Evolutionary conservation across 2,113 vertebrate species (phyloP).

Genomic region (Corythornis vintsioides): DNA sequence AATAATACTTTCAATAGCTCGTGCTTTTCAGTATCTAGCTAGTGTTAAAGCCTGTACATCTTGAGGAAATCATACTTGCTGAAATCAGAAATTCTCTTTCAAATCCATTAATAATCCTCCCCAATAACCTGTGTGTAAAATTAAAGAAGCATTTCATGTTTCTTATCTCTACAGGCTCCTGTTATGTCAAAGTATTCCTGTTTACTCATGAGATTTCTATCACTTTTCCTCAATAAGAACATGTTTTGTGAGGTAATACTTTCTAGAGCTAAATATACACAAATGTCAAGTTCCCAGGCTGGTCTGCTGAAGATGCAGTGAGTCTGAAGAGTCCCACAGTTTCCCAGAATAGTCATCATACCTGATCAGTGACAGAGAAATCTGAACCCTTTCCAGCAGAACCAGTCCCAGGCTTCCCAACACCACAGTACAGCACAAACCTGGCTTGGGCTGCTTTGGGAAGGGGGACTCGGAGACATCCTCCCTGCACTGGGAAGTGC

Average conservation of each 20-base stretch:
- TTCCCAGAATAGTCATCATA: background rate
- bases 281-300: background rate
- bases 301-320: background rate
- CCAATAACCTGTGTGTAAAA: background rate
- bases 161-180: background rate
- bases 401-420: background rate
- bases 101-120: background rate
- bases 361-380: background rate
- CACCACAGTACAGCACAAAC: background rate
- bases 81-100: background rate
- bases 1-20: background rate
- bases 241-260: background rate
- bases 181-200: background rate
- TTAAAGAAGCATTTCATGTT: background rate
- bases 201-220: background rate
- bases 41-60: background rate
- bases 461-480: background rate
- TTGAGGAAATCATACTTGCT: background rate
- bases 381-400: background rate
- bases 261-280: background rate
- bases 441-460: background rate
- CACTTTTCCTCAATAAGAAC: background rate
- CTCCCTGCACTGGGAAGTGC: background rate
- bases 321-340: background rate
- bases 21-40: background rate